Evolutionary conservation across 2,797 vertebrate species (phyloP).

Genomic region (Liparis tanakae): DNA sequence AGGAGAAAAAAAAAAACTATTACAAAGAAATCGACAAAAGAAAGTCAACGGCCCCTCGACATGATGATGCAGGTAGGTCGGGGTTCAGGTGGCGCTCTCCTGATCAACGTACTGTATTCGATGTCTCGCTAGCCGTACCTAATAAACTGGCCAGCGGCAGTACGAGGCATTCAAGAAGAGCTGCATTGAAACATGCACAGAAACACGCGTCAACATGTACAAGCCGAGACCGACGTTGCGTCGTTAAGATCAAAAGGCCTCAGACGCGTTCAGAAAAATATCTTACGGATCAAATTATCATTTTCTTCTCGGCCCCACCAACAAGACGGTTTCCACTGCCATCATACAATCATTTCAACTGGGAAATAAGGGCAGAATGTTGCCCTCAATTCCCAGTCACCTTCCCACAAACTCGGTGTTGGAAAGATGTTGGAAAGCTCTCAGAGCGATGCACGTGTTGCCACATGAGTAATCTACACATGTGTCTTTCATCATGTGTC

Average conservation of each 20-base stretch:
- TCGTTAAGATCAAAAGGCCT: conserved; percentile 35
- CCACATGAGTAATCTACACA: neutral
- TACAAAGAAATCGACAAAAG: too few relatives aligned
- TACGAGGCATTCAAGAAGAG: conserved; percentile 8
- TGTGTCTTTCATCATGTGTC: conserved; percentile 16
- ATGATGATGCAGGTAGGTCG: neutral
- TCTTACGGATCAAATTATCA: conserved; percentile 34
- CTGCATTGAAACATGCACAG: conserved; percentile 14
- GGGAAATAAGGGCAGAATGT: conserved; percentile 49
- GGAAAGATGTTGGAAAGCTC: too few relatives aligned
- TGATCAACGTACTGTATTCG: neutral
- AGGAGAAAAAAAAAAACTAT: too few relatives aligned
- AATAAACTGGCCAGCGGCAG: neutral
- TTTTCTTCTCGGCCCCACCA: conserved; percentile 25
- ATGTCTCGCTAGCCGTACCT: neutral
- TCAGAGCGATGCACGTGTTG: neutral
- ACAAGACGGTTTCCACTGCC: conserved; percentile 32
- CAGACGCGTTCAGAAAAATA: conserved; percentile 29
- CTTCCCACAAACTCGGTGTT: conserved; percentile 16
- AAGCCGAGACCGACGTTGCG: conserved; percentile 33
- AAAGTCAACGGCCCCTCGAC: neutral
- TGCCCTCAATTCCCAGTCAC: conserved; percentile 33
- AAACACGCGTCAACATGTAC: conserved; percentile 8
- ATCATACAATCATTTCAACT: conserved; percentile 45
- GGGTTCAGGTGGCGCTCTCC: neutral